These are phyloP conservation scores for Drosophila kohkoa DNA, from an alignment of 1,140 invertebrate species.

Conservation along the genomic window DNA sequence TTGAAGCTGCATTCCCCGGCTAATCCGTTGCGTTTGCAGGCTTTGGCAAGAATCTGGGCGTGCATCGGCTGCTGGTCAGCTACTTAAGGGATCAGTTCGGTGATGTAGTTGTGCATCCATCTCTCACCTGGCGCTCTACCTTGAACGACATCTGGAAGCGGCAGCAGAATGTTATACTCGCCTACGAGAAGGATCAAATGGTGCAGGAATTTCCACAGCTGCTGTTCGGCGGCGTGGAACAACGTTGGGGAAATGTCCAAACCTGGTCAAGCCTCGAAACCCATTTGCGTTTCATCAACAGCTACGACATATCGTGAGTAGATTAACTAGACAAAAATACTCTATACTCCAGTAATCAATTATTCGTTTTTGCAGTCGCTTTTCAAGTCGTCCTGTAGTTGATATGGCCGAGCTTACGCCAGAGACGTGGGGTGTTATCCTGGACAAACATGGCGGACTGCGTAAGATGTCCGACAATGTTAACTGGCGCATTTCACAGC, in stretches of 20 bases:
- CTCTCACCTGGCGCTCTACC: constrained; percentile 85
- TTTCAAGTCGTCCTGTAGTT: constrained; percentile 85
- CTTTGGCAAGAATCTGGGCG: constrained; percentile 81
- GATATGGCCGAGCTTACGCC: constrained; percentile 89
- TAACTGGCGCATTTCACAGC: constrained; percentile 86
- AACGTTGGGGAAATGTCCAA: constrained; percentile 88
- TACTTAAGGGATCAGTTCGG: constrained; percentile 86
- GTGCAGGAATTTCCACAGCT: constrained; percentile 73
- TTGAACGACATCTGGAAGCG: constrained; percentile 86
- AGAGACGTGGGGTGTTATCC: constrained; percentile 85
- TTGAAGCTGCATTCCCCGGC: neutral
- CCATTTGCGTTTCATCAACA: constrained; percentile 79
- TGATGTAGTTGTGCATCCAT: constrained; percentile 85
- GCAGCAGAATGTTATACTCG: constrained; percentile 86
- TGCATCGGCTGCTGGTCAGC: constrained; percentile 86
- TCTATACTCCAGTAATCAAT: neutral
- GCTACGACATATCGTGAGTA: constrained; percentile 75
- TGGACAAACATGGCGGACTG: constrained; percentile 86
- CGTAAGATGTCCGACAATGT: constrained; percentile 87
- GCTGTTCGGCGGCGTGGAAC: constrained; percentile 78
- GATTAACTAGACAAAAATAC: neutral
- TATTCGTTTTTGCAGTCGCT: constrained; percentile 47
- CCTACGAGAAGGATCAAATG: constrained; percentile 86
- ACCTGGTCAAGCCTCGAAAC: constrained; percentile 85
- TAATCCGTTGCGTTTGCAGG: constrained; percentile 57